Evolutionary conservation across 2,888 invertebrate genomes (phyloP).

Genomic region (Holacanthella duospinosa): DNA sequence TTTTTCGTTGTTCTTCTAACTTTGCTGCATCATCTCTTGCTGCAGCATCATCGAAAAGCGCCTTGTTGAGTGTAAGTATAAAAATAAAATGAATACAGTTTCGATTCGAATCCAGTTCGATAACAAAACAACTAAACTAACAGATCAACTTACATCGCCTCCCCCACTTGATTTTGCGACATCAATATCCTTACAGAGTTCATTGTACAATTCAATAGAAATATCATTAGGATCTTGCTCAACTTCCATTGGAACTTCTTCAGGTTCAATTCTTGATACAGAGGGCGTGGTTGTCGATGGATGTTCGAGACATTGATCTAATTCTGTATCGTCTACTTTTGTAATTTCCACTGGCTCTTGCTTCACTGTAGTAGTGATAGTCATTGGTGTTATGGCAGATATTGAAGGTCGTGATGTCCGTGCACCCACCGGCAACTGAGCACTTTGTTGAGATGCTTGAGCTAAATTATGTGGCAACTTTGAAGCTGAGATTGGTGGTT

Average conservation of each 20-base stretch:
- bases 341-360: conserved; percentile 14
- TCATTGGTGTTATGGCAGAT: conserved; percentile 17
- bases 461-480: conserved; percentile 47
- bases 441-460: not conserved
- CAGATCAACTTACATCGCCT: conserved; percentile 8
- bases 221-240: conserved; percentile 15
- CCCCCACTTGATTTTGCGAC: conserved; percentile 16
- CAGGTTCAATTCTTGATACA: not conserved
- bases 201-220: conserved; percentile 22
- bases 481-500: conserved; percentile 43
- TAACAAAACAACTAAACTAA: too few relatives aligned
- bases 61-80: conserved; percentile 47
- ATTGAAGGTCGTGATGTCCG: conserved; percentile 2
- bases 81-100: conserved; percentile 5
- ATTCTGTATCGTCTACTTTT: conserved; percentile 21
- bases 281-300: conserved; percentile 15
- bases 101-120: not conserved
- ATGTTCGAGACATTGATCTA: conserved; percentile 29
- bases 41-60: conserved; percentile 69
- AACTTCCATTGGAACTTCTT: not conserved
- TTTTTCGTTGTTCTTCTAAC: conserved; percentile 73
- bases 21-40: conserved; percentile 86
- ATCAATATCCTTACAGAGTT: conserved; percentile 27
- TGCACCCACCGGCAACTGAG: not conserved
- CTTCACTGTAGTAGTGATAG: conserved; percentile 12